These are phyloP conservation scores for Tetramorium simillimum DNA, from an alignment of 1,140 invertebrate genomes.

Conservation along the genomic window DNA sequence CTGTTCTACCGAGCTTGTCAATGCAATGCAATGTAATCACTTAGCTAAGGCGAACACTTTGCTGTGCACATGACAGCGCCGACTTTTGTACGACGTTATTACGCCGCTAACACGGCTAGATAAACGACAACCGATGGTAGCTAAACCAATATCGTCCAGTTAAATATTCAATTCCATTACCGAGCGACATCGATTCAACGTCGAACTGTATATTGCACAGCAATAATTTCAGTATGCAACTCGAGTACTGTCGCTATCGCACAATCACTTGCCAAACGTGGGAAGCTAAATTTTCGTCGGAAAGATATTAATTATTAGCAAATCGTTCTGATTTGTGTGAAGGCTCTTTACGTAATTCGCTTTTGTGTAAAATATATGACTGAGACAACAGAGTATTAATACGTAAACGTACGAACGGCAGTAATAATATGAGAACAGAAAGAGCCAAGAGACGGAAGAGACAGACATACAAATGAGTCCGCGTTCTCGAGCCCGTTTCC, in stretches of 20 bases:
- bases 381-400: background rate
- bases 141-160: constrained; percentile 25
- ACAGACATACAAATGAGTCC: constrained; percentile 22
- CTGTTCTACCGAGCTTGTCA: background rate
- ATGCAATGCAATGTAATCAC: constrained; percentile 22
- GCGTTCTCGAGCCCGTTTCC: background rate
- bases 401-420: background rate
- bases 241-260: background rate
- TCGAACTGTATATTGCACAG: background rate
- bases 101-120: background rate
- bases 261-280: constrained; percentile 11
- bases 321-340: background rate
- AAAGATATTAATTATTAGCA: background rate
- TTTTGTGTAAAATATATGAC: background rate
- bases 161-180: constrained; percentile 54
- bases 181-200: constrained; percentile 41
- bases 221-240: constrained; percentile 31
- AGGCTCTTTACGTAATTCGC: background rate
- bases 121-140: constrained; percentile 40
- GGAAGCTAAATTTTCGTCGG: background rate
- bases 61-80: background rate
- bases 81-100: constrained; percentile 24
- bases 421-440: background rate
- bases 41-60: constrained; percentile 1
- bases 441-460: background rate